Evolutionary conservation across 2,888 invertebrate genomes (phyloP).

Genomic region (Tetragonula carbonaria): DNA sequence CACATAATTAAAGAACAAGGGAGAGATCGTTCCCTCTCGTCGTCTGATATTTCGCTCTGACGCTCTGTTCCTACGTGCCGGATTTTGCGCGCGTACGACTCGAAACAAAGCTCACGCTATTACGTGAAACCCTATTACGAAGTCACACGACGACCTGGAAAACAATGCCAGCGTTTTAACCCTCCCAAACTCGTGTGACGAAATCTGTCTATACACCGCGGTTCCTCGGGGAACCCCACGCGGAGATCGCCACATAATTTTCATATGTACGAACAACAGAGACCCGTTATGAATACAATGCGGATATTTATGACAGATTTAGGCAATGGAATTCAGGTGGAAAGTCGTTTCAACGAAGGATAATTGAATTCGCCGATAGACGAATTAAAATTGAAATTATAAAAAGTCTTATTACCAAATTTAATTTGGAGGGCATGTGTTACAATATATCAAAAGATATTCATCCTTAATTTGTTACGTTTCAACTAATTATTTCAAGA

Average conservation of each 20-base stretch:
- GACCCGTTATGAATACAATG: too few species aligned
- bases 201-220: background rate
- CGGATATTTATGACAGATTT: too few species aligned
- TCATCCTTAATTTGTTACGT: too few species aligned
- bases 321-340: too few species aligned
- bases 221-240: background rate
- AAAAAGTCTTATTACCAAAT: too few species aligned
- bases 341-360: too few species aligned
- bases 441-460: too few species aligned
- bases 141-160: conserved; percentile 34
- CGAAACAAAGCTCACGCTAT: conserved; percentile 46
- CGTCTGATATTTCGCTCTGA: conserved; percentile 58
- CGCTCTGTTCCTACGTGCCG: conserved; percentile 45
- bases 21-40: conserved; percentile 57
- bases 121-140: conserved; percentile 39
- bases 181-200: conserved; percentile 14
- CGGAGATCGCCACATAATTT: background rate
- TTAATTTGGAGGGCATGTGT: too few species aligned
- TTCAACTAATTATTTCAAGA: too few species aligned
- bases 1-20: conserved; percentile 71
- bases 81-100: conserved; percentile 27
- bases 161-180: conserved; percentile 38
- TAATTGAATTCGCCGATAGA: too few species aligned
- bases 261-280: too few species aligned
- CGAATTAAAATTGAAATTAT: too few species aligned